Evolutionary conservation across 2,797 vertebrate genomes (phyloP).

Genomic region (Epinephelus malabaricus): DNA sequence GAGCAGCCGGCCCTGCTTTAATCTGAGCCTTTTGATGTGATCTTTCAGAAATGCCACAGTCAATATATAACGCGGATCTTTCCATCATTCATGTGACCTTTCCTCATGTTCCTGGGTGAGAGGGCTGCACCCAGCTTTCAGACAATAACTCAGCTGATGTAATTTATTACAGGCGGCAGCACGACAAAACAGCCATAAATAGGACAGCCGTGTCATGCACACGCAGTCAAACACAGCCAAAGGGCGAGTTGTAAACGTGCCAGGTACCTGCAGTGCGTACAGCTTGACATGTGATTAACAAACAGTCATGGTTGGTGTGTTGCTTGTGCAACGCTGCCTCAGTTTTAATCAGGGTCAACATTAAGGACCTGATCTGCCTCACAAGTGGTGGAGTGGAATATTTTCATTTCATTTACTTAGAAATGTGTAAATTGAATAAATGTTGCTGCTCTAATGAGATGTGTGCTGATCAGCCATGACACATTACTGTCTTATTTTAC

Average conservation of each 20-base stretch:
- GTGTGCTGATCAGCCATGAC: neutral
- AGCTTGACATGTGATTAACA: conserved; percentile 65
- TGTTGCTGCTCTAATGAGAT: neutral
- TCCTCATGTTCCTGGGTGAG: conserved; percentile 19
- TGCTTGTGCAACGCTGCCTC: conserved; percentile 22
- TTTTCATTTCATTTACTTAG: neutral
- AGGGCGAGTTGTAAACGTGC: conserved; percentile 31
- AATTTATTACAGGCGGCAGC: conserved; percentile 23
- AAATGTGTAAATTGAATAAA: conserved; percentile 24
- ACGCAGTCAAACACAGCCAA: conserved; percentile 27
- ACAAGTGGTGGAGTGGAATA: conserved; percentile 2
- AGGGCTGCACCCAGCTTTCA: conserved; percentile 41
- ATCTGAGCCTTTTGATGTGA: conserved; percentile 19
- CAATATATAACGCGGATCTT: conserved; percentile 28
- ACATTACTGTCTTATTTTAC: neutral
- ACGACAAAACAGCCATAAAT: conserved; percentile 54
- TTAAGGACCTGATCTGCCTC: conserved; percentile 33
- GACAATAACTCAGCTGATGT: conserved; percentile 41
- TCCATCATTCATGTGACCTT: conserved; percentile 41
- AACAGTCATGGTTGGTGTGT: conserved; percentile 36
- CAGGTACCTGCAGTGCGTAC: conserved; percentile 49
- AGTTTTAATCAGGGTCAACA: conserved; percentile 50
- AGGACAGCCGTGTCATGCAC: conserved; percentile 36
- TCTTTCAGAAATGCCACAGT: conserved; percentile 50
- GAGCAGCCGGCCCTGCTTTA: conserved; percentile 5